Conservation (phyloP, 2,797 vertebrate genomes). For the Chaetophractus vellerosus region DNA sequence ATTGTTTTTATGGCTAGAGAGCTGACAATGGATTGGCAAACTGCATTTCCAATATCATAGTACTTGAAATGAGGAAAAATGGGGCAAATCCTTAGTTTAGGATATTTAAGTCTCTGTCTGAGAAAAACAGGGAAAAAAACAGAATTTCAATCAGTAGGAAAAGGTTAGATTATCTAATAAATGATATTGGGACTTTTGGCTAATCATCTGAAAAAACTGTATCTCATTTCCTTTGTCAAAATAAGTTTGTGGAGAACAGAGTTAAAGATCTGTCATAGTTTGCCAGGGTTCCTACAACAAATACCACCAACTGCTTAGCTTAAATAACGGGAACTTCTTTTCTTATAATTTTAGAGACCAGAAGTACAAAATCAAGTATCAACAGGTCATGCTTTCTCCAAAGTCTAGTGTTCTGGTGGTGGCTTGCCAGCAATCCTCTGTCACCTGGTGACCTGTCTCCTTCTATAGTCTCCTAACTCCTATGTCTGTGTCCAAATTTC, state of each 20-base stretch:
- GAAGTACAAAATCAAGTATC: too few relatives aligned
- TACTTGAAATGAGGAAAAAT: background rate
- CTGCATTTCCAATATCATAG: background rate
- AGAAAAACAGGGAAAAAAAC: background rate
- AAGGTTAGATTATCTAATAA: constrained; percentile 18
- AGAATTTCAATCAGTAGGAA: background rate
- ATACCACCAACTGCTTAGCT: too few relatives aligned
- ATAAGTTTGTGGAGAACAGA: background rate
- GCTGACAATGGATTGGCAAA: background rate
- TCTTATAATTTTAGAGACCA: too few relatives aligned
- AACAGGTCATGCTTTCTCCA: too few relatives aligned
- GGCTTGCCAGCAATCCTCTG: too few relatives aligned
- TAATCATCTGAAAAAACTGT: background rate
- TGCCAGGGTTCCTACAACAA: too few relatives aligned
- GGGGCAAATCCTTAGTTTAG: background rate
- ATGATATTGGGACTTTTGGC: background rate
- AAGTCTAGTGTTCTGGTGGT: too few relatives aligned
- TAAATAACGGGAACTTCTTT: too few relatives aligned
- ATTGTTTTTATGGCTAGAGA: background rate
- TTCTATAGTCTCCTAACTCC: too few relatives aligned
- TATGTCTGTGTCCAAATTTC: too few relatives aligned
- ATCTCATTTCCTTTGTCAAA: constrained; percentile 1
- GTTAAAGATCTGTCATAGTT: background rate
- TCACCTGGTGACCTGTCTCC: too few relatives aligned
- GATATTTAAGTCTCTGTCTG: background rate